phyloP scores from a whole-genome alignment of 2,113 vertebrate genomes.

The Smithornis capensis region DNA sequence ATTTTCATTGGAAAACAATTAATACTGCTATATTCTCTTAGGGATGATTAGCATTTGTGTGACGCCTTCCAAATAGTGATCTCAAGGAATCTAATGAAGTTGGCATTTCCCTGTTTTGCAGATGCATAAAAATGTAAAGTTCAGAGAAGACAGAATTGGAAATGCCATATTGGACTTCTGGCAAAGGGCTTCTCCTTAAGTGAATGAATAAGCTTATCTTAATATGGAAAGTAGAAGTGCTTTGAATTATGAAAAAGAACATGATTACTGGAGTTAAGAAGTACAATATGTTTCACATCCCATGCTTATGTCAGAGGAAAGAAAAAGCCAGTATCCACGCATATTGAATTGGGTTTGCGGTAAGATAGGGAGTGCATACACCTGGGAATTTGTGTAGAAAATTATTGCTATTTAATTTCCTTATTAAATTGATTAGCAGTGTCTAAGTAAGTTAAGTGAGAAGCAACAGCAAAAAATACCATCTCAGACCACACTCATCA shows the following conservation, averaged over 20 bases:
- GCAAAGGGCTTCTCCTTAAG: background rate
- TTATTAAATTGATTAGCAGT: background rate
- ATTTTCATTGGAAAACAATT: background rate
- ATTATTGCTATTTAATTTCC: background rate
- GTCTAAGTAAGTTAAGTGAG: background rate
- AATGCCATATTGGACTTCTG: background rate
- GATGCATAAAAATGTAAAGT: background rate
- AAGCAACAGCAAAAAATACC: background rate
- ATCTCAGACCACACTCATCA: background rate
- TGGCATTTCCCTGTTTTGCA: background rate
- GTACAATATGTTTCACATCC: background rate
- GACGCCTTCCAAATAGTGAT: background rate
- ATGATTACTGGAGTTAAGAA: background rate
- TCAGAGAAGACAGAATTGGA: background rate
- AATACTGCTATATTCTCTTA: background rate
- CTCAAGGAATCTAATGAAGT: background rate
- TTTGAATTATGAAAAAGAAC: background rate
- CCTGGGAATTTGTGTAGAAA: background rate
- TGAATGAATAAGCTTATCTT: background rate
- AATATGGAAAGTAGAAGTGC: background rate
- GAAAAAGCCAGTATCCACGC: background rate
- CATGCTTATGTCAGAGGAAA: background rate
- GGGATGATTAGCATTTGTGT: background rate
- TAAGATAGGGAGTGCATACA: background rate
- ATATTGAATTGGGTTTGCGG: background rate